Evolutionary conservation across 2,113 vertebrate species (phyloP).

Genomic region (Recurvirostra avosetta): DNA sequence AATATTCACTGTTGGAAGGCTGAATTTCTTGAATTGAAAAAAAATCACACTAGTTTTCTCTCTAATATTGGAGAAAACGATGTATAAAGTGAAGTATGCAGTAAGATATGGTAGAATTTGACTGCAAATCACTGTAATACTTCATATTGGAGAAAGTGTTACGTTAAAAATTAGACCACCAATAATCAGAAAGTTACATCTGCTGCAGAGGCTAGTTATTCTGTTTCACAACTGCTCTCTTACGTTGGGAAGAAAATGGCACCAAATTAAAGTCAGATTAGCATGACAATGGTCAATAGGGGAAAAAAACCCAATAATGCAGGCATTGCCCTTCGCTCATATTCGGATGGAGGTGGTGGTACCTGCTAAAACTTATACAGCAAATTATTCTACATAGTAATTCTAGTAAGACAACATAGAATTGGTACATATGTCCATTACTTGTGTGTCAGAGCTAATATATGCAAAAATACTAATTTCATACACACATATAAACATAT

Average conservation of each 20-base stretch:
- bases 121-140: background rate
- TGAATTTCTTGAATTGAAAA: background rate
- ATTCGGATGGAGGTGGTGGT: background rate
- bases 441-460: background rate
- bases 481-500: background rate
- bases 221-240: background rate
- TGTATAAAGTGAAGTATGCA: background rate
- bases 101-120: background rate
- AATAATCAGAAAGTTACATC: background rate
- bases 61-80: background rate
- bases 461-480: background rate
- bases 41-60: background rate
- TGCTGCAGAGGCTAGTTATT: background rate
- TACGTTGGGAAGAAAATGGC: background rate
- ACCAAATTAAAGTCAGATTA: background rate
- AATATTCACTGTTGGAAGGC: background rate
- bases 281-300: background rate
- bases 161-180: background rate
- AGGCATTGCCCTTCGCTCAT: background rate
- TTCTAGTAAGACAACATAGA: background rate
- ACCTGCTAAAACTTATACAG: background rate
- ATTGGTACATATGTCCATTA: background rate
- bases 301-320: background rate
- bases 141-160: background rate
- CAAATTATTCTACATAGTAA: background rate